Evolutionary conservation across 2,888 invertebrate genomes (phyloP).

Genomic region (Pristionchus entomophagus): DNA sequence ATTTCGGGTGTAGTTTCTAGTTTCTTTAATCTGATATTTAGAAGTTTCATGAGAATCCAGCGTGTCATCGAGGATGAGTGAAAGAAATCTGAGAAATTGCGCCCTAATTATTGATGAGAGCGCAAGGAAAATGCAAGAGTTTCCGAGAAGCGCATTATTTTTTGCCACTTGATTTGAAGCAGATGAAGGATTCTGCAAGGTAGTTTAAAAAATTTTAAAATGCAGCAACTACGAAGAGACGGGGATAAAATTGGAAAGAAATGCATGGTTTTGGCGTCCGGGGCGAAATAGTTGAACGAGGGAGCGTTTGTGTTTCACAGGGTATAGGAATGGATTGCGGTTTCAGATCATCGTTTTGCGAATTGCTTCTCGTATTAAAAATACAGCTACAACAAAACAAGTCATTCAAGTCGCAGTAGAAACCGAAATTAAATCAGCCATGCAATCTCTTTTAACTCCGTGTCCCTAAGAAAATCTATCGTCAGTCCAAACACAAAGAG

Average conservation of each 20-base stretch:
- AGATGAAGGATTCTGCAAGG: background rate
- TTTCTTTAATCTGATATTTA: too few species aligned
- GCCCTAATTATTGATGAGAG: constrained; percentile 35
- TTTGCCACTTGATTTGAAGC: background rate
- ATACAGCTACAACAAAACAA: background rate
- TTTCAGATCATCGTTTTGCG: too few species aligned
- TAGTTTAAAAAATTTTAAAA: too few species aligned
- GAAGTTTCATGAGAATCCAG: background rate
- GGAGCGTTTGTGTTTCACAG: background rate
- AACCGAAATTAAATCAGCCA: background rate
- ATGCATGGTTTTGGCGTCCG: too few species aligned
- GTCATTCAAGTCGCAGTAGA: background rate
- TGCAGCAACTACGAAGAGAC: too few species aligned
- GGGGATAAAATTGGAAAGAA: too few species aligned
- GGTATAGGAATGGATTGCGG: too few species aligned
- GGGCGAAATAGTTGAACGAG: too few species aligned
- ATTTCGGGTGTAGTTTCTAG: too few species aligned
- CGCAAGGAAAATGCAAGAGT: background rate
- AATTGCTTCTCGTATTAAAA: too few species aligned
- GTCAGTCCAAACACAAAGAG: constrained; percentile 14
- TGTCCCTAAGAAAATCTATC: background rate
- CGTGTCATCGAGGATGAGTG: background rate
- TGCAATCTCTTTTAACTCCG: background rate
- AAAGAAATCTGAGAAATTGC: constrained; percentile 24
- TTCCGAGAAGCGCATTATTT: background rate